These are phyloP conservation scores for Lordiphosa collinella DNA, from an alignment of 1,140 invertebrate genomes.

Conservation along the genomic window DNA sequence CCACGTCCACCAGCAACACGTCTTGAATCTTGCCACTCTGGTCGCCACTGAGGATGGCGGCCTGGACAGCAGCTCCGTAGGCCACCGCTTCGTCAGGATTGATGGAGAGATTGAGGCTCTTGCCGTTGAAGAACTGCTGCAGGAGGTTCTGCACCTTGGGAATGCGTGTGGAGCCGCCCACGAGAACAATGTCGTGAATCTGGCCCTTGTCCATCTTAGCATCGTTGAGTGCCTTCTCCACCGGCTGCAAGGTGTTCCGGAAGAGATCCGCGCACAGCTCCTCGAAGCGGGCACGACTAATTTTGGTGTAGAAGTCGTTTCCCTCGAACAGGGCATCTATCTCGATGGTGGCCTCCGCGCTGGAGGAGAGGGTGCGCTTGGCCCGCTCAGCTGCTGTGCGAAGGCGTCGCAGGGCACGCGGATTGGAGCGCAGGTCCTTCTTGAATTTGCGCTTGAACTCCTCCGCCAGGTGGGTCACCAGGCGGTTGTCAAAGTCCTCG, in stretches of 20 bases:
- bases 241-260: slow-evolving; percentile 84
- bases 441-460: slow-evolving; percentile 93
- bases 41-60: slow-evolving; percentile 87
- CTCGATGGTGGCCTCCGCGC: slow-evolving; percentile 86
- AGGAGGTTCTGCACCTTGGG: slow-evolving; percentile 84
- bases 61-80: slow-evolving; percentile 88
- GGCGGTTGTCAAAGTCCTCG: slow-evolving; percentile 88
- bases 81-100: slow-evolving; percentile 90
- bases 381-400: slow-evolving; percentile 87
- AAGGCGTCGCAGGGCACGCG: slow-evolving; percentile 87
- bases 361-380: slow-evolving; percentile 85
- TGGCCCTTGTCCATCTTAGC: slow-evolving; percentile 87
- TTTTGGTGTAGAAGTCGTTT: slow-evolving; percentile 91
- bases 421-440: slow-evolving; percentile 88
- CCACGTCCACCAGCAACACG: slow-evolving; percentile 82
- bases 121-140: slow-evolving; percentile 85
- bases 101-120: slow-evolving; percentile 85
- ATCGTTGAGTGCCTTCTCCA: slow-evolving; percentile 87
- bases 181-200: slow-evolving; percentile 84
- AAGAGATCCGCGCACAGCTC: slow-evolving; percentile 92
- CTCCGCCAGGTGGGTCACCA: slow-evolving; percentile 88
- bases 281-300: slow-evolving; percentile 91
- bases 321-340: slow-evolving; percentile 88
- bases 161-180: slow-evolving; percentile 85
- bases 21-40: slow-evolving; percentile 88